Percentiles rank a stretch among this genome's conserved stretches.
phyloP scores from a whole-genome alignment of 1,140 invertebrate species.

The Notospermus geniculatus region DNA sequence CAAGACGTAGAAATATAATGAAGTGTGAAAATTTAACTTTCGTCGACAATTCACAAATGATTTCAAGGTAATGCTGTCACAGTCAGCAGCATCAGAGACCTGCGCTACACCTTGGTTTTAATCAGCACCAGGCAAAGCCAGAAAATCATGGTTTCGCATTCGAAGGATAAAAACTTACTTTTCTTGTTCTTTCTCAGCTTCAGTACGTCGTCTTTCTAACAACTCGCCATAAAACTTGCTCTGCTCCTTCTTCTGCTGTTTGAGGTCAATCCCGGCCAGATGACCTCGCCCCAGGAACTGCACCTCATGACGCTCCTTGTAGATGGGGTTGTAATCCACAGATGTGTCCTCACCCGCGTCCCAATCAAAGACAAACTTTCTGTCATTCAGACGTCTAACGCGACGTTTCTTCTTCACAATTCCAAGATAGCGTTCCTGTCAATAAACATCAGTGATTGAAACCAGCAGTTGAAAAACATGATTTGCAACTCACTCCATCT shows the following conservation, averaged over 20 bases:
- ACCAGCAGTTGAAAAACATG: too few relatives aligned
- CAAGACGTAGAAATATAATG: too few relatives aligned
- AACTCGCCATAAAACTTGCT: slow-evolving; percentile 98
- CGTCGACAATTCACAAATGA: too few relatives aligned
- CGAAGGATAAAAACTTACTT: slow-evolving; percentile 61
- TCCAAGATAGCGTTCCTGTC: slow-evolving; percentile 83
- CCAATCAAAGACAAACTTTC: slow-evolving; percentile 99
- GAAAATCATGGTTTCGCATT: too few relatives aligned
- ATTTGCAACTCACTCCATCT: too few relatives aligned
- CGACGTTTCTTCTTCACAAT: slow-evolving; percentile 87
- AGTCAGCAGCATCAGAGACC: too few relatives aligned
- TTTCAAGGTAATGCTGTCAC: too few relatives aligned
- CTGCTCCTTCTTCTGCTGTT: slow-evolving; percentile 89
- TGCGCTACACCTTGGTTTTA: too few relatives aligned
- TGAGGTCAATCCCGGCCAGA: slow-evolving; percentile 90
- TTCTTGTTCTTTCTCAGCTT: slow-evolving; percentile 97
- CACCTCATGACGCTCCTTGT: slow-evolving; percentile 91
- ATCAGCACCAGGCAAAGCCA: too few relatives aligned
- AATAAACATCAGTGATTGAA: slow-evolving; percentile 7
- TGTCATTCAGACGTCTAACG: slow-evolving; percentile 89
- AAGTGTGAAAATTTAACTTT: too few relatives aligned
- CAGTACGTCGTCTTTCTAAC: slow-evolving; percentile 90
- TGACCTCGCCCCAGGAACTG: slow-evolving; percentile 98
- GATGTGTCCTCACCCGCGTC: slow-evolving; percentile 98
- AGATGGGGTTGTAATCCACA: slow-evolving; percentile 94